Conservation (phyloP, 1,140 invertebrate species). For the Orius insidiosus region DNA sequence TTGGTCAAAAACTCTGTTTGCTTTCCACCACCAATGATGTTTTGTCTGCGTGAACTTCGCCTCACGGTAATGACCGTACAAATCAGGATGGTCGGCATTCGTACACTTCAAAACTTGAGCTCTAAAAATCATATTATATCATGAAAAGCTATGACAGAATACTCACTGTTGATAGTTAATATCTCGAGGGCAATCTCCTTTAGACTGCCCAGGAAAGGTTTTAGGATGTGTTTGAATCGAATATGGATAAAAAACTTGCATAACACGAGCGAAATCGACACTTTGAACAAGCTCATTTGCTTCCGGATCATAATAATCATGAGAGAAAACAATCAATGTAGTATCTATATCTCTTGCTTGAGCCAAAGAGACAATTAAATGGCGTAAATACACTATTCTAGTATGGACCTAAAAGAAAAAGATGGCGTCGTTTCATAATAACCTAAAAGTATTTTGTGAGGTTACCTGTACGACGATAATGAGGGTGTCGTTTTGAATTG, state of each 20-base stretch:
- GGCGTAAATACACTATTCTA: slow-evolving; percentile 75
- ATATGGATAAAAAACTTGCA: slow-evolving; percentile 94
- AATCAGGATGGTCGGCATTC: slow-evolving; percentile 80
- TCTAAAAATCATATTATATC: slow-evolving; percentile 36
- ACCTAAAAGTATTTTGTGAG: too few relatives aligned
- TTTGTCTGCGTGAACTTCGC: slow-evolving; percentile 96
- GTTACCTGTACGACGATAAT: slow-evolving; percentile 68
- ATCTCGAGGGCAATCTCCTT: slow-evolving; percentile 83
- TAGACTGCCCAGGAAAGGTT: slow-evolving; percentile 82
- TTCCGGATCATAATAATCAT: slow-evolving; percentile 82
- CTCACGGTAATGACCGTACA: slow-evolving; percentile 94
- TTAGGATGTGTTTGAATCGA: slow-evolving; percentile 87
- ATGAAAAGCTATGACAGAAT: slow-evolving; percentile 3
- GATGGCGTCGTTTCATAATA: neutral
- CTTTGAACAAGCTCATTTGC: slow-evolving; percentile 77
- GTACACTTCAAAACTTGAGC: slow-evolving; percentile 67
- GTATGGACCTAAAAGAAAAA: slow-evolving; percentile 66
- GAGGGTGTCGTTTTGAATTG: slow-evolving; percentile 51
- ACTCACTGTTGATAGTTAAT: slow-evolving; percentile 79
- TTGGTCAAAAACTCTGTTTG: slow-evolving; percentile 67
- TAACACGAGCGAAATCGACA: slow-evolving; percentile 48
- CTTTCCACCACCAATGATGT: slow-evolving; percentile 99
- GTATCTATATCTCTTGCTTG: slow-evolving; percentile 78
- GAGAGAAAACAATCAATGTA: slow-evolving; percentile 81
- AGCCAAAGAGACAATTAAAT: slow-evolving; percentile 78